Base-by-base conservation (phyloP, 2,888 invertebrate genomes). In the Calameuta pallipes region DNA sequence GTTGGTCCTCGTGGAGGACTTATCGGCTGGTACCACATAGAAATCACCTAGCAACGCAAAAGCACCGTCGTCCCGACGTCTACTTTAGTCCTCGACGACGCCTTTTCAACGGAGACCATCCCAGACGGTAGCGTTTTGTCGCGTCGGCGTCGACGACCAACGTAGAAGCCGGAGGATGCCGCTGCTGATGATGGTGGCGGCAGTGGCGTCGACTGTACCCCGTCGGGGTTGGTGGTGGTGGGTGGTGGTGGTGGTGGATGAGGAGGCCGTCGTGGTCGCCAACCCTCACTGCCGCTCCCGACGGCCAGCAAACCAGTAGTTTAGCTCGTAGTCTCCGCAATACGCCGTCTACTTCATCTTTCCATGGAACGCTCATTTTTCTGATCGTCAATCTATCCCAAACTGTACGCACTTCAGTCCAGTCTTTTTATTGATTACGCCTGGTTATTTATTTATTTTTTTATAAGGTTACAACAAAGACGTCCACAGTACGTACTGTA, bases 321-420 rank as follows among this genome's bases (percentile, higher is more conserved):
- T 87, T 88, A 87, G 88, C 86, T 86, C 87, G 86, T 86, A 87
- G 88, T 84, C 85, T 85, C 83, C 81, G 82, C 83, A 83, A 80
- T 85, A 83, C 85, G 81, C 83, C 83, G 83, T 84, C 79, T 81
- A 80, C 74, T 75, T 37, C 75, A 70, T 78, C 76, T 78, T 69
- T 70, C 75, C 41, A 76, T 75, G 71, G 37, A 56, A 36, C 69
- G 30, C 69, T 78, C 69, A 41, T 30, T 69, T 37, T 35, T 73
- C 36, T 36, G 69, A 74, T 74, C 70, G 33, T 69, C 36, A 30
- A 36, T 30, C 56, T 30, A 56, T 56, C 23, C 56, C 56, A 56
- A 23, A 23, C 23, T 23, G 56, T 56, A 56, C 56, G 56, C 56
- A 56, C 56, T 23, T 0, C 23, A 56, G 23, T 23, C 1, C 56